Base-by-base conservation (phyloP, 2,888 invertebrate genomes). In the Cataglyphis albicans region DNA sequence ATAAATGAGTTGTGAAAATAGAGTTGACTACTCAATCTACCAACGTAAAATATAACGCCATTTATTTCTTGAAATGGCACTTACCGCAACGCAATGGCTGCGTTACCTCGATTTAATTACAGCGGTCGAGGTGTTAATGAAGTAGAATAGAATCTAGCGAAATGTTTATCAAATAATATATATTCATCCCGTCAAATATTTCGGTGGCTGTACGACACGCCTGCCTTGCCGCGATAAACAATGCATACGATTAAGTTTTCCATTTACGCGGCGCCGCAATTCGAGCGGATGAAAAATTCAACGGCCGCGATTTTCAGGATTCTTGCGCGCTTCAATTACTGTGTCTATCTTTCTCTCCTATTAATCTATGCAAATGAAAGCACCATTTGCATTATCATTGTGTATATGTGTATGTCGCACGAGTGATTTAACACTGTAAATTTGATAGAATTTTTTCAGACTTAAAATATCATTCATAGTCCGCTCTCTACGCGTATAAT, bases 181-280 rank as follows among this genome's bases (percentile, higher is more conserved):
- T 35, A 72, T 29, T 59, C 57, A 41, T 57, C 44, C 18, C 32
- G 35, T 55, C 67, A 73, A 59, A 80, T 73, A 73, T 73, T 80
- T 80, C 44, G 18, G 21, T 1, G 32, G 12, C 57, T 21, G 29
- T 21, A 38, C 25, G 38, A 12, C 59, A 25, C 73, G 21, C 41
- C 41, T 55, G 57, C 70, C 29, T 57, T 32, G 32, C 3, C n/a
- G 32, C 25, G 74, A 59, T 80, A 72, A 80, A 73, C 78, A 80
- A 73, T 73, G 73, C 74, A 78, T 72, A 78, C 78, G 73, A 78
- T 78, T 78, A 73, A 72, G 78, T 80, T 80, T 80, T 80, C 78
- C 74, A 80, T 80, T 80, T 80, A 21, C 78, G 32, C 78, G 32
- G 57, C 73, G 59, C 21, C 44, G 78, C 78, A 80, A 80, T 78